Evolutionary conservation across 2,113 vertebrate species (phyloP), one percentile per base, ranked within the genome.

Genomic region (Lycocorax pyrrhopterus): DNA sequence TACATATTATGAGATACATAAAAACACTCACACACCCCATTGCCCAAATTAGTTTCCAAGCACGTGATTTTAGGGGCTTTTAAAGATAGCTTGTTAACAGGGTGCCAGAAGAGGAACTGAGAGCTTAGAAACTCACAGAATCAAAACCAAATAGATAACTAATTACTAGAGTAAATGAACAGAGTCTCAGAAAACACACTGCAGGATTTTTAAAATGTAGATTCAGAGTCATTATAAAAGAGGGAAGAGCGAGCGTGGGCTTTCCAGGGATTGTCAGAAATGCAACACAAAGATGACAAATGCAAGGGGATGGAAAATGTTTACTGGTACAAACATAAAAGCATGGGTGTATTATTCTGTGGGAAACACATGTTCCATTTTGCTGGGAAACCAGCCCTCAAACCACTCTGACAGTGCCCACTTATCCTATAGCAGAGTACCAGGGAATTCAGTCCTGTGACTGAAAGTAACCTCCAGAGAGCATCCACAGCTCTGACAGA

Each of bases 311-410:
- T 7, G 17, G 76, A 84, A 87, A 96, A 96, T 39, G 47, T 95
- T 94, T 93, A 68, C 68, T 77, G 85, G 67, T 76, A 37, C 53
- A 33, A 91, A 87, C 53, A 84, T 46, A 84, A 87, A 94, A 16
- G 63, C 0, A 22, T 87, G 90, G 85, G 79, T 89, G 73, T 76
- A 88, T 90, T 71, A 94, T 81, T 92, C 79, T 72, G 60, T 60
- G 46, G 71, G 80, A 93, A 92, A 94, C 72, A 88, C 60, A 84
- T 49, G 74, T 73, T 93, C 62, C 26, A 80, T 94, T 95, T n/a
- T 95, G 41, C 78, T 51, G 58, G n/a, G 71, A 94, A 93, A 77
- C 49, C n/a, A n/a, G 59, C 74, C 76, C 92, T 91, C 80, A 79
- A 87, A 80, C 30, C 1, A 2, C 76, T 84, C 68, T 71, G 76